A percentile compares a stretch with the other conserved stretches of the same genome.
Evolutionary conservation across 2,113 vertebrate species (phyloP).

Genomic region (Tympanuchus pallidicinctus): DNA sequence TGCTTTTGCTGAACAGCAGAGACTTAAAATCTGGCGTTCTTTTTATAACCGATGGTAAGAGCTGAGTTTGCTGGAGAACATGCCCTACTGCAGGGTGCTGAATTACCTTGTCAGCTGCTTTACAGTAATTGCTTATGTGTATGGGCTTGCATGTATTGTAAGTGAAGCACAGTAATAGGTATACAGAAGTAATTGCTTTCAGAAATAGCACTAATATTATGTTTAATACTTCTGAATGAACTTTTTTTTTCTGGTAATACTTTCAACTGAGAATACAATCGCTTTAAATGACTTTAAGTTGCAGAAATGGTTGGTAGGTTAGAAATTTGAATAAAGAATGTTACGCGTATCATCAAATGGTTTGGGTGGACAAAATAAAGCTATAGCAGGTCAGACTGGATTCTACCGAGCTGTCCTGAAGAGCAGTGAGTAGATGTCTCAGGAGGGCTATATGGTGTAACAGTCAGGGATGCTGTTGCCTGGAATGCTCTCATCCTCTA

Average conservation of each 20-base stretch:
- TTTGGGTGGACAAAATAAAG: background rate
- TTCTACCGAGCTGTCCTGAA: background rate
- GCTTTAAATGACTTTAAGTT: background rate
- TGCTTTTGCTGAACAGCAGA: background rate
- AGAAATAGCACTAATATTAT: background rate
- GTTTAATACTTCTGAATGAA: background rate
- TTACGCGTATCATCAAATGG: background rate
- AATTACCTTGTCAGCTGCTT: background rate
- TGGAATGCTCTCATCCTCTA: background rate
- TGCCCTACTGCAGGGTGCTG: background rate
- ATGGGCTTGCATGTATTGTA: background rate
- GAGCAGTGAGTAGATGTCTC: background rate
- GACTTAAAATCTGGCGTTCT: background rate
- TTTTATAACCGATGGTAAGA: background rate
- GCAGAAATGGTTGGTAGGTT: background rate
- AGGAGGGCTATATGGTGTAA: background rate
- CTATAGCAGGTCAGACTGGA: background rate
- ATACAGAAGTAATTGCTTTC: background rate
- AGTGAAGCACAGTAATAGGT: background rate
- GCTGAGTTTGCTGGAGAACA: background rate
- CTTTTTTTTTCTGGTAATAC: background rate
- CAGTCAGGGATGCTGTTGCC: background rate
- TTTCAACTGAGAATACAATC: background rate
- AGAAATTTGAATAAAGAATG: background rate
- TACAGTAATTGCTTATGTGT: background rate